A percentile compares a stretch with the other conserved stretches of the same genome.
These are phyloP conservation scores for Choreutis nemorana DNA, from an alignment of 2,888 invertebrate genomes.

Conservation along the genomic window DNA sequence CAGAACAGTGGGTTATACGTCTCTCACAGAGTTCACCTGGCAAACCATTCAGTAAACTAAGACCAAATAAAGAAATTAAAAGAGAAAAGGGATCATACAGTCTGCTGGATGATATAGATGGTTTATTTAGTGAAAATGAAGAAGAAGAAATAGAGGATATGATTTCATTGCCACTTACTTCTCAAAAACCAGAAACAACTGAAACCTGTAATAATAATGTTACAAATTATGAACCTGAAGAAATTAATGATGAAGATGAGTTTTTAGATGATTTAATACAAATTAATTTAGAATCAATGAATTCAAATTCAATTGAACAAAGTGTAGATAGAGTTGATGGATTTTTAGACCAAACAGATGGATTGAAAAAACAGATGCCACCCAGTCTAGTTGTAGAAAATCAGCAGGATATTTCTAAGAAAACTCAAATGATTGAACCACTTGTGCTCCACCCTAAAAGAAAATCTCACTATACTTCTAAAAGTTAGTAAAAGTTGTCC, in stretches of 20 bases:
- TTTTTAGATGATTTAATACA: slow-evolving; percentile 16
- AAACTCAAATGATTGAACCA: slow-evolving; percentile 34
- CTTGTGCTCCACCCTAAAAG: slow-evolving; percentile 19
- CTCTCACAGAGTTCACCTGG: slow-evolving; percentile 59
- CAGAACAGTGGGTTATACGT: slow-evolving; percentile 56
- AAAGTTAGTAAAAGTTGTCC: slow-evolving; percentile 21
- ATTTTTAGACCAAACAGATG: slow-evolving; percentile 9
- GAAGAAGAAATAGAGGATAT: slow-evolving; percentile 33
- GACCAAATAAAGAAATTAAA: slow-evolving; percentile 14
- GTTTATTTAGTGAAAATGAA: slow-evolving; percentile 19
- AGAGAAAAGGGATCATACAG: slow-evolving; percentile 45
- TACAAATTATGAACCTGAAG: slow-evolving; percentile 2
- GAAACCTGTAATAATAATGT: slow-evolving; percentile 5
- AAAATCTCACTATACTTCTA: slow-evolving; percentile 16
- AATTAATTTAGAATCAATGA: slow-evolving; percentile 7
- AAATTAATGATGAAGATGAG: slow-evolving; percentile 3
- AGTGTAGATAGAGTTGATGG: slow-evolving; percentile 25
- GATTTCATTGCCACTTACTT: slow-evolving; percentile 25
- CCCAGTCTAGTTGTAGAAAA: slow-evolving; percentile 9
- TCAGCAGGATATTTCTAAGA: slow-evolving; percentile 18
- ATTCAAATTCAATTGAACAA: slow-evolving; percentile 7
- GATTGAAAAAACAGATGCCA: slow-evolving; percentile 11
- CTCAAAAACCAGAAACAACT: slow-evolving; percentile 12
- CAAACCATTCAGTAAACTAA: slow-evolving; percentile 32
- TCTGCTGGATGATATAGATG: slow-evolving; percentile 31